Conservation (phyloP, 1,140 invertebrate species). For the Zaprionus lachaisei region DNA sequence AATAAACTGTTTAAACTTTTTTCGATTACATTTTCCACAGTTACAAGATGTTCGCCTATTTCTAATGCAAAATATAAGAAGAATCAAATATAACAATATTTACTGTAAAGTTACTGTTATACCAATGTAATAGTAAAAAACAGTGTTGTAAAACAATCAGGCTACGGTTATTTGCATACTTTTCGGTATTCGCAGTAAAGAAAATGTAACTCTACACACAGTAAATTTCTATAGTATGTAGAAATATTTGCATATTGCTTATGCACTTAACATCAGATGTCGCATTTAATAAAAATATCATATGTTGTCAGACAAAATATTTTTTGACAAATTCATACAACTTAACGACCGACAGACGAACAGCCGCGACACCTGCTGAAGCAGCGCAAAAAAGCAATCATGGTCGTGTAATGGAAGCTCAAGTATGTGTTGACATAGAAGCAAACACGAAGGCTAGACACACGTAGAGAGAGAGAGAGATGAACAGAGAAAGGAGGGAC, state of each 20-base stretch:
- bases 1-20: no score
- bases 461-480: background rate
- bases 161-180: background rate
- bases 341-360: conserved; percentile 62
- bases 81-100: no score
- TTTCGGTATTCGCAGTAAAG: background rate
- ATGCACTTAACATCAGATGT: background rate
- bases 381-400: conserved; percentile 64
- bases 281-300: conserved; percentile 45
- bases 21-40: no score
- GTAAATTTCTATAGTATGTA: background rate
- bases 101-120: background rate
- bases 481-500: background rate
- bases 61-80: no score
- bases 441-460: conserved; percentile 35
- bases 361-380: conserved; percentile 62
- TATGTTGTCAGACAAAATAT: conserved; percentile 51
- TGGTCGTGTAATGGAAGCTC: conserved; percentile 78
- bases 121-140: background rate
- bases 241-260: conserved; percentile 1
- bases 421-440: conserved; percentile 75
- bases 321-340: conserved; percentile 69
- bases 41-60: background rate
- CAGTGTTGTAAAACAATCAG: no score
- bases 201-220: background rate